phyloP scores from a whole-genome alignment of 2,113 vertebrate species.

The Puma concolor region DNA sequence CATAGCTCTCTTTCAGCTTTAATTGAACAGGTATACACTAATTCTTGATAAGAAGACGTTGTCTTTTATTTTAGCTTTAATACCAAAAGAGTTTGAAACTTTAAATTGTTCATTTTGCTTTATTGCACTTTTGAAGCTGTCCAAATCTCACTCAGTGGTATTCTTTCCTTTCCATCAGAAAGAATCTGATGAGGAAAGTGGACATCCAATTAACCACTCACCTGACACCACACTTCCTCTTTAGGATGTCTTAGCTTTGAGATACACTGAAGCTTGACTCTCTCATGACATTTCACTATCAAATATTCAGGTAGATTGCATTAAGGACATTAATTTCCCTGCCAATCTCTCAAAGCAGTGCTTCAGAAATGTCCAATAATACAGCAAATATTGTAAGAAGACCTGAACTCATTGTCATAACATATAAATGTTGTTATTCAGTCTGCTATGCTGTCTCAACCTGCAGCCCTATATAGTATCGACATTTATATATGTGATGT shows the following conservation, averaged over 20 bases:
- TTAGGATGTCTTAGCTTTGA: conserved; percentile 42
- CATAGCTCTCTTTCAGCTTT: neutral
- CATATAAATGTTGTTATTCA: neutral
- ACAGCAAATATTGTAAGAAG: neutral
- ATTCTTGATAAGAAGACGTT: neutral
- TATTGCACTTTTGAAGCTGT: neutral
- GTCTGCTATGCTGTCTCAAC: neutral
- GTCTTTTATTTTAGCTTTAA: neutral
- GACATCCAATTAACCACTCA: conserved; percentile 66
- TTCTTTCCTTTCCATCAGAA: conserved; percentile 41
- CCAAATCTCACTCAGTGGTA: neutral
- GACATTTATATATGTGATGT: neutral
- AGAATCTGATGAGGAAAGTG: conserved; percentile 35
- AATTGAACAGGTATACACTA: neutral
- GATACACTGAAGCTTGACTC: neutral
- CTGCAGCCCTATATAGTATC: neutral
- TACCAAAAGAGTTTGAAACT: conserved; percentile 21
- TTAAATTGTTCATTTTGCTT: conserved; percentile 41
- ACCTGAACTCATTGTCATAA: neutral
- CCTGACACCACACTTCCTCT: conserved; percentile 24
- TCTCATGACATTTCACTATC: conserved; percentile 61
- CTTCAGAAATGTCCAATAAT: conserved; percentile 21
- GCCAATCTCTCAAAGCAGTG: conserved; percentile 2
- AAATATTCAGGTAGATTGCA: conserved; percentile 54
- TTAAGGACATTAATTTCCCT: conserved; percentile 56